Evolutionary conservation across 2,113 vertebrate species (phyloP).

Genomic region (Clarias gariepinus): DNA sequence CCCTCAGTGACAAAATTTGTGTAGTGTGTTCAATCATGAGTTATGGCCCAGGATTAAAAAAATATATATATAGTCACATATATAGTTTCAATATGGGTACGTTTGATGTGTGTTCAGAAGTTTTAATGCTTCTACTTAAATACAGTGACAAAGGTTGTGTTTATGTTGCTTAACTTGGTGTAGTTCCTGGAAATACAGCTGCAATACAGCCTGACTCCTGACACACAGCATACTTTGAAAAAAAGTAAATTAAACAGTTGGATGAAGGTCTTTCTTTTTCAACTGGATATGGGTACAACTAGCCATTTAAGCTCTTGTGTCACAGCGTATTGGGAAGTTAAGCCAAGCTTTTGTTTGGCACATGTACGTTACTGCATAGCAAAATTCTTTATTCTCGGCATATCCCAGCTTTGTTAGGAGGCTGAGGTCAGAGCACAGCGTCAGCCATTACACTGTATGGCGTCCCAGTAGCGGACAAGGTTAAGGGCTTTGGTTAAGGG

Average conservation of each 20-base stretch:
- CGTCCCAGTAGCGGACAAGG: too few species aligned
- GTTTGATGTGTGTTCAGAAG: not conserved
- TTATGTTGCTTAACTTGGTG: not conserved
- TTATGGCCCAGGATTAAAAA: not conserved
- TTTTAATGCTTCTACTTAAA: not conserved
- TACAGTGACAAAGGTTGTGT: not conserved
- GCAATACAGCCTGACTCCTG: not conserved
- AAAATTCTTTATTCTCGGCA: too few species aligned
- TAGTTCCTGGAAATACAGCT: conserved; percentile 23
- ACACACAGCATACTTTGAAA: not conserved
- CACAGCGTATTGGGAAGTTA: not conserved
- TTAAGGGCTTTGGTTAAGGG: too few species aligned
- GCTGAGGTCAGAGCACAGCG: too few species aligned
- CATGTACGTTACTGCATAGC: too few species aligned
- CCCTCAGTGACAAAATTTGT: not conserved
- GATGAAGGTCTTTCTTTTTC: not conserved
- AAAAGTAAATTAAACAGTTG: not conserved
- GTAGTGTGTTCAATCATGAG: not conserved
- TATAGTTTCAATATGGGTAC: not conserved
- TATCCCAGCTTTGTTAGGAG: too few species aligned
- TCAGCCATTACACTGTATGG: too few species aligned
- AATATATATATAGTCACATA: not conserved
- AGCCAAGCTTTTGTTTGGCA: too few species aligned
- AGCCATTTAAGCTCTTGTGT: not conserved
- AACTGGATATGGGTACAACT: not conserved